A percentile compares a stretch with the other conserved stretches of the same genome.
These are phyloP conservation scores for Pangasius krempfi DNA, from an alignment of 2,797 vertebrate species.

Conservation along the genomic window DNA sequence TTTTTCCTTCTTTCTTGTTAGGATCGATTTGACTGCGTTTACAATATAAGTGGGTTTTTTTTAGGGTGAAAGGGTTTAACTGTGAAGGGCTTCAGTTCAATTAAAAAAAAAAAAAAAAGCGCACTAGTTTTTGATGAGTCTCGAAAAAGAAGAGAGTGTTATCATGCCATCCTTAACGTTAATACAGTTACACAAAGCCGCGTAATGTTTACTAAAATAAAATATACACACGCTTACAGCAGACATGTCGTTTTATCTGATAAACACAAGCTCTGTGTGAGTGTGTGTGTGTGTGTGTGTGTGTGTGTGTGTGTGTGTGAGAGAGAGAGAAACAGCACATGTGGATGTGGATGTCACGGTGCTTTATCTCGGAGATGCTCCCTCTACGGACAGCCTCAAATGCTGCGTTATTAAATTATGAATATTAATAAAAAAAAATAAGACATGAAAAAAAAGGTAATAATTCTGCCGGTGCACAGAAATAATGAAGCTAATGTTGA, in stretches of 20 bases:
- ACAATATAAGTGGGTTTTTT: too few species aligned
- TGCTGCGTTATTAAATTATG: constrained; percentile 97
- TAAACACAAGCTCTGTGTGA: background rate
- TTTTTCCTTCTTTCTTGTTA: too few species aligned
- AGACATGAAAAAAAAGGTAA: constrained; percentile 79
- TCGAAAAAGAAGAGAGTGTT: background rate
- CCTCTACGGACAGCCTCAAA: constrained; percentile 84
- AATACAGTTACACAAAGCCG: background rate
- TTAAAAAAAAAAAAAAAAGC: too few species aligned
- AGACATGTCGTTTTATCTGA: background rate
- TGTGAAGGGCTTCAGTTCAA: too few species aligned
- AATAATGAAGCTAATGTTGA: constrained; percentile 97
- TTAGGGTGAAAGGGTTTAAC: too few species aligned
- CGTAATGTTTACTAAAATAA: background rate
- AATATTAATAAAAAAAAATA: constrained; percentile 80
- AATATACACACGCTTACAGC: background rate
- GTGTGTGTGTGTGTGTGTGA: constrained; percentile 1
- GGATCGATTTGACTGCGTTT: too few species aligned
- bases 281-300: constrained; percentile 10
- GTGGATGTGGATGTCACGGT: constrained; percentile 51
- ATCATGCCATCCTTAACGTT: background rate
- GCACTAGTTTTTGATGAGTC: too few species aligned
- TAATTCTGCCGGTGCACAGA: constrained; percentile 90
- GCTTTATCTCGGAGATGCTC: constrained; percentile 61
- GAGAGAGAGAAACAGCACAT: background rate